A percentile compares a stretch with the other conserved stretches of the same genome.
Conservation (phyloP, 53 echinoderm and acorn worm genomes). For the Luidia sarsii region DNA sequence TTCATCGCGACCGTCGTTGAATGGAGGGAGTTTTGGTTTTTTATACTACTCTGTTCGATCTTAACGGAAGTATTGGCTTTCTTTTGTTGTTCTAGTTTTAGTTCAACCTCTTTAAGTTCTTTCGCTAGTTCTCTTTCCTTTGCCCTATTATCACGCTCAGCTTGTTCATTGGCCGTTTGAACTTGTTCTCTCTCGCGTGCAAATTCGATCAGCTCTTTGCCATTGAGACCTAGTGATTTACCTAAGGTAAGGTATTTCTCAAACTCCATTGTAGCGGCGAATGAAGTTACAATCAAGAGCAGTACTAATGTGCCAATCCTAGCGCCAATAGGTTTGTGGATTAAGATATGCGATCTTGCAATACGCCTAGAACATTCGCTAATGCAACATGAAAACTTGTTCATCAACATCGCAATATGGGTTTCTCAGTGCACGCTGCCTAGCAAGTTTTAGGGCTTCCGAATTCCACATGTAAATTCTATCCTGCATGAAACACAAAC, state of each 20-base stretch:
- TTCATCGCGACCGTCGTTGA: conserved; percentile 39
- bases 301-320: too few species aligned
- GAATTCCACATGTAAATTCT: too few species aligned
- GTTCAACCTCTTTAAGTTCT: neutral
- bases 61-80: neutral
- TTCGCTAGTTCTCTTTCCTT: neutral
- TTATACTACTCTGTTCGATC: neutral
- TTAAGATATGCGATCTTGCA: too few species aligned
- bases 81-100: neutral
- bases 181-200: neutral
- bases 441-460: too few species aligned
- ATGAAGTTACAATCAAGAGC: neutral
- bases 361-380: too few species aligned
- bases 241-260: conserved; percentile 19
- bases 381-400: too few species aligned
- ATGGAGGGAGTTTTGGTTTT: conserved; percentile 36
- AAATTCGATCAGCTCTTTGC: conserved; percentile 11
- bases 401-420: neutral
- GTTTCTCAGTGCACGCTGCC: too few species aligned
- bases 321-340: too few species aligned
- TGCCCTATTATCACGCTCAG: neutral
- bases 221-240: conserved; percentile 2
- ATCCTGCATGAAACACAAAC: too few species aligned
- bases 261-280: neutral
- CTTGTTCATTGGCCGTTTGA: neutral